Evolutionary conservation across 2,113 vertebrate genomes (phyloP).

Genomic region (Bubo scandiacus): DNA sequence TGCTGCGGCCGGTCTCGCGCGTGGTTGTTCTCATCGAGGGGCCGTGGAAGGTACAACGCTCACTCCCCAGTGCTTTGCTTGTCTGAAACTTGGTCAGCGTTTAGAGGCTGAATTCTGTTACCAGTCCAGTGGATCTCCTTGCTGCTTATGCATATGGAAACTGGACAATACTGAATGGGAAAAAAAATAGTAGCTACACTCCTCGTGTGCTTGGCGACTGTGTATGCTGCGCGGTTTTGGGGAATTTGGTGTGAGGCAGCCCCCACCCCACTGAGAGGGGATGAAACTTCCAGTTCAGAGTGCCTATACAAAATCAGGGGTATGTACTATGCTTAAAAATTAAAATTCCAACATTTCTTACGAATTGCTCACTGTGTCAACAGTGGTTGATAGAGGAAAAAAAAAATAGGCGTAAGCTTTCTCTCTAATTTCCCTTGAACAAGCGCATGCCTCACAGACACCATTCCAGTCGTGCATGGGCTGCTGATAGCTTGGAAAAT

Average conservation of each 20-base stretch:
- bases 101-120: neutral
- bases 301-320: neutral
- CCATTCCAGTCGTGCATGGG: neutral
- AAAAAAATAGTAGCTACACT: accelerated
- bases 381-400: neutral
- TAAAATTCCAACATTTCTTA: neutral
- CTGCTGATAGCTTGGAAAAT: neutral
- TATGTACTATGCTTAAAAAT: neutral
- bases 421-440: neutral
- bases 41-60: too few species aligned
- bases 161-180: neutral
- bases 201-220: neutral
- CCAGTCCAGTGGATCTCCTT: neutral
- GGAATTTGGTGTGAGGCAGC: accelerated
- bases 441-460: neutral
- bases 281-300: neutral
- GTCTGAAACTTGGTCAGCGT: neutral
- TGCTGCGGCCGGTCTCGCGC: accelerated
- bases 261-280: neutral
- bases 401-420: neutral
- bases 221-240: neutral
- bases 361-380: neutral
- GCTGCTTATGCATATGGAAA: neutral
- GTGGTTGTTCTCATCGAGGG: neutral
- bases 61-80: neutral